Conservation (phyloP, 2,888 invertebrate genomes). For the Drosophila borealis region DNA sequence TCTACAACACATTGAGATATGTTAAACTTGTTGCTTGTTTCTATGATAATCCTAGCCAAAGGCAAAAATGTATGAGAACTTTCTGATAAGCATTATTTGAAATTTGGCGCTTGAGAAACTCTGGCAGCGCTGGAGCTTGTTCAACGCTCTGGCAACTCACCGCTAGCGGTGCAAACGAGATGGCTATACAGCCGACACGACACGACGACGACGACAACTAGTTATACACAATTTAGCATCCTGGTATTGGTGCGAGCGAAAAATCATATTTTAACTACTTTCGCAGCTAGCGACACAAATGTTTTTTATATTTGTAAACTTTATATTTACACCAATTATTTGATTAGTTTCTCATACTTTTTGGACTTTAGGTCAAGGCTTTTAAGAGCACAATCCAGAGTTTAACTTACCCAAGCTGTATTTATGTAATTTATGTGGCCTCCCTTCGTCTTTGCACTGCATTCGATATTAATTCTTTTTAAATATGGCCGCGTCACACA, state of each 20-base stretch:
- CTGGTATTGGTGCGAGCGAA: constrained; percentile 75
- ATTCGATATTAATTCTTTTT: constrained; percentile 58
- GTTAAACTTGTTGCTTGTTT: constrained; percentile 28
- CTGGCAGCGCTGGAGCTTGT: constrained; percentile 41
- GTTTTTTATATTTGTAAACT: constrained; percentile 28
- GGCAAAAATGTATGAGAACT: constrained; percentile 37
- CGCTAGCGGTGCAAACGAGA: constrained; percentile 42
- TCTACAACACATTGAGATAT: constrained; percentile 11
- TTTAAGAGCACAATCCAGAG: constrained; percentile 14
- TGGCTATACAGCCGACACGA: constrained; percentile 38
- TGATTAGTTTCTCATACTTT: constrained; percentile 35
- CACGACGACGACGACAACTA: constrained; percentile 63
- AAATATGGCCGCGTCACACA: constrained; percentile 79
- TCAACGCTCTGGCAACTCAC: constrained; percentile 46
- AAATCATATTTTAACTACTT: constrained; percentile 70
- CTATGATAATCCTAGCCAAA: constrained; percentile 5
- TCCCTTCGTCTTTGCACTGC: constrained; percentile 38
- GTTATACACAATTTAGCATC: constrained; percentile 74
- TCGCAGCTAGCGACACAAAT: constrained; percentile 50
- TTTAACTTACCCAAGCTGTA: constrained; percentile 62
- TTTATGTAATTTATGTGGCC: constrained; percentile 71
- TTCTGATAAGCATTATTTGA: constrained; percentile 32
- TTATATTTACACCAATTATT: constrained; percentile 4
- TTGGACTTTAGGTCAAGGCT: constrained; percentile 27
- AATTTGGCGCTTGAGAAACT: constrained; percentile 31